Evolutionary conservation across 2,113 vertebrate species (phyloP).

Genomic region (Caretta caretta): DNA sequence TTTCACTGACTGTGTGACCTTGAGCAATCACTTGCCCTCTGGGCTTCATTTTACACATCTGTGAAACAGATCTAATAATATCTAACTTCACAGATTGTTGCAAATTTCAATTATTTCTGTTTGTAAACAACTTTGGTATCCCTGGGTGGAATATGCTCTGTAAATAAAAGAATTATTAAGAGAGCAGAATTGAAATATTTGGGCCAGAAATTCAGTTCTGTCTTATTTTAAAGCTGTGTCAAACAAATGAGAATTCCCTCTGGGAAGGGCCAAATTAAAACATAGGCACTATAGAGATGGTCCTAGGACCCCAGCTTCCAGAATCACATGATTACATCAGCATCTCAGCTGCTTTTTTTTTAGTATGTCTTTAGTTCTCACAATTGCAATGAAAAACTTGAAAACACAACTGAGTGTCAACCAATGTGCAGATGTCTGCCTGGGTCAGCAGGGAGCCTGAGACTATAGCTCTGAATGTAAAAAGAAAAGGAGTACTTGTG

Average conservation of each 20-base stretch:
- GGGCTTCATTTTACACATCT: neutral
- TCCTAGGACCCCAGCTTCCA: neutral
- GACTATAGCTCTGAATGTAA: neutral
- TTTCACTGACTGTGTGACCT: neutral
- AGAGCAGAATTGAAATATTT: conserved; percentile 4
- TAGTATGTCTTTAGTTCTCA: neutral
- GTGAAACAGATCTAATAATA: neutral
- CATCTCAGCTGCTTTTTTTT: neutral
- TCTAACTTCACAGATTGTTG: neutral
- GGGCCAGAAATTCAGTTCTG: neutral
- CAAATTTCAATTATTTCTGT: conserved; percentile 5
- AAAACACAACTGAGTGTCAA: neutral
- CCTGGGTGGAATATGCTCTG: neutral
- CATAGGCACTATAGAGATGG: neutral
- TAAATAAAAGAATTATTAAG: conserved; percentile 21
- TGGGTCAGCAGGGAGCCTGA: neutral
- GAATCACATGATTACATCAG: neutral
- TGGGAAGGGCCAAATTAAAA: neutral
- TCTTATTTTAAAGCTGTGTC: neutral
- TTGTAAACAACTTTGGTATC: neutral
- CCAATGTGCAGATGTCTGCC: neutral
- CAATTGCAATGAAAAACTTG: neutral
- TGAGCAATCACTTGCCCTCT: neutral
- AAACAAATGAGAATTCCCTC: neutral
- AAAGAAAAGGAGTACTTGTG: too few relatives aligned